Percentiles rank a stretch among this genome's conserved stretches.
Evolutionary conservation across 2,113 vertebrate species (phyloP).

Genomic region (Herpetotheres cachinnans): DNA sequence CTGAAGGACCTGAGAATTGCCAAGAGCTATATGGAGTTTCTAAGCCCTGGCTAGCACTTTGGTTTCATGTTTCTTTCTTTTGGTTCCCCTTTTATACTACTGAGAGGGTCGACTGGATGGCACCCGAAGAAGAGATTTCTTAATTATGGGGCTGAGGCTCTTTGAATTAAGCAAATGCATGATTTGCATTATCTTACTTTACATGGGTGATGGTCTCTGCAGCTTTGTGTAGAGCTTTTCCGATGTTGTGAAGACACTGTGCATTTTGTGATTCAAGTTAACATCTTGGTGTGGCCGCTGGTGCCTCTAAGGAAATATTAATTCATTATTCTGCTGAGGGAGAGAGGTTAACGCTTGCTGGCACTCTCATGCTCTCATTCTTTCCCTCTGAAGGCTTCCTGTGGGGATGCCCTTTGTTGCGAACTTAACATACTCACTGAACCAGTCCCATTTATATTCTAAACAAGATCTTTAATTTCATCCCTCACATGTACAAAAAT

Average conservation of each 20-base stretch:
- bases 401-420: conserved; percentile 2
- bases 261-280: background rate
- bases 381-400: conserved; percentile 18
- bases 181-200: background rate
- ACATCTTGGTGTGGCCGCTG: background rate
- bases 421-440: conserved; percentile 16
- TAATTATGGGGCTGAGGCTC: background rate
- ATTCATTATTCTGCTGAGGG: background rate
- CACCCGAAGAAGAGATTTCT: background rate
- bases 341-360: conserved; percentile 23
- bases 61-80: background rate
- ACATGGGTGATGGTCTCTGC: background rate
- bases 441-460: conserved; percentile 31
- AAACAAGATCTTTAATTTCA: background rate
- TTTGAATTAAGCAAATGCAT: background rate
- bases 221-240: background rate
- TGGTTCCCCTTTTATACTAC: background rate
- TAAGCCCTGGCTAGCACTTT: background rate
- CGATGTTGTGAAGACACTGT: background rate
- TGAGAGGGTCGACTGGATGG: fast-evolving
- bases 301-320: background rate
- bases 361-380: background rate
- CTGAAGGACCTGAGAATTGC: background rate
- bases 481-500: background rate
- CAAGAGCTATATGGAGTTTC: background rate